Base-by-base conservation (phyloP, 1,140 invertebrate genomes). In the Anastrepha ludens region DNA sequence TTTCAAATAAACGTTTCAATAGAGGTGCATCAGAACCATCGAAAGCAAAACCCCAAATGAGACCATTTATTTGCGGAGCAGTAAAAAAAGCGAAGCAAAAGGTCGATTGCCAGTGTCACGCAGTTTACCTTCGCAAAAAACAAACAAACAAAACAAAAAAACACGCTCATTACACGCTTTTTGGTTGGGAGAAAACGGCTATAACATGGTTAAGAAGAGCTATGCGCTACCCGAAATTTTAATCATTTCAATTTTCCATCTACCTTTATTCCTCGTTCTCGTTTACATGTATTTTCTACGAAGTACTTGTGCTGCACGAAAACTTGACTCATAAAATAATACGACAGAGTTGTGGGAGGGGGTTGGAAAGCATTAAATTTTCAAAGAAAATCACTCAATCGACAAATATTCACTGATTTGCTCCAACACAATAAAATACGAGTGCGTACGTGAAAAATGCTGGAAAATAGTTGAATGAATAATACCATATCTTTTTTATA, bases 391-490 rank as follows among this genome's bases (percentile, higher is more conserved):
- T 67, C 20, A 41, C 3, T 1, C 0, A 67, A 67, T 39, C 39
- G 11, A 39, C 65, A 67, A 67, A 67, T 67, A 41, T 39, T 67
- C 65, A 67, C 65, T 67, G 65, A 67, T 67, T 67, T 67, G 29
- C 29, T 29, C 29, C 29, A 29, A 29, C 29, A 29, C 29, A 29
- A 29, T 29, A 29, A 29, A 29, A 29, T 29, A 29, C 15, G 29
- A 41, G 29, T 67, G 11, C 15, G 29, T 8, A n/a, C 20, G 9
- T 65, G 20, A 29, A 65, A 11, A 41, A 39, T 13, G 29, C 0
- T 0, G 29, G 7, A 67, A 67, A 67, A 67, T 67, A 67, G 20
- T 2, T 39, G 9, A 20, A 41, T 41, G 39, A 67, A 39, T 8
- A 9, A 41, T 6, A 39, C 20, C 9, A 65, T 0, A 8, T 9